Evolutionary conservation across 1,140 invertebrate species (phyloP), one percentile per base, ranked within the genome.

Genomic region (Megalonaias nervosa): DNA sequence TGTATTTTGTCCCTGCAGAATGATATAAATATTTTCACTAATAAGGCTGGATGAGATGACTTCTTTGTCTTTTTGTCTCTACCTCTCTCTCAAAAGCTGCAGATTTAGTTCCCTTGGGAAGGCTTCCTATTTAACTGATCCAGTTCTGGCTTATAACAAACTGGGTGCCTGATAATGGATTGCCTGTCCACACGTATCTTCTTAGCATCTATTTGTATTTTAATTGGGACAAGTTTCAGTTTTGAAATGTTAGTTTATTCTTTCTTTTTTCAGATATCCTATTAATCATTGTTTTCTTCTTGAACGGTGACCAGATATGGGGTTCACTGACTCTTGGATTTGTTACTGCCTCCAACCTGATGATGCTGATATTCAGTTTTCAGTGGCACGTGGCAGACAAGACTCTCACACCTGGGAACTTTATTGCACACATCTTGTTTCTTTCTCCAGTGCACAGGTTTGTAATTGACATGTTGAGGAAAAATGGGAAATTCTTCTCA

Each of bases 321-420:
- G 82, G 81, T 17, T 73, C 81, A 21, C 67, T 86, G 67, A 79
- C 74, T 15, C 11, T 82, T 21, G 71, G 55, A 14, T 86, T 86
- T 76, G 78, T 84, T 2, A 62, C 72, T 15, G 67, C 83, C 0
- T 80, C 86, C 55, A 61, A 75, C 0, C 3, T 88, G 4, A 16
- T 85, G 15, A 85, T 87, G 71, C 83, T 82, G 66, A 71, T 83
- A 1, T 84, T 87, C 81, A 87, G 87, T 64, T 69, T 86, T 9
- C 77, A 80, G 23, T 88, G 87, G 87, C 82, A 85, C 58, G 61
- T 83, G 15, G 66, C 79, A 38, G 86, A 88, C 55, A 68, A 67
- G 58, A 73, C 80, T 9, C 59, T 76, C 0, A 80, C 71, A 17
- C 62, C 56, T 59, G 21, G 31, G 9, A 74, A 66, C 15, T 60